A percentile compares a stretch with the other conserved stretches of the same genome.
phyloP scores from a whole-genome alignment of 1,140 invertebrate species.

The Dufourea novaeangliae region DNA sequence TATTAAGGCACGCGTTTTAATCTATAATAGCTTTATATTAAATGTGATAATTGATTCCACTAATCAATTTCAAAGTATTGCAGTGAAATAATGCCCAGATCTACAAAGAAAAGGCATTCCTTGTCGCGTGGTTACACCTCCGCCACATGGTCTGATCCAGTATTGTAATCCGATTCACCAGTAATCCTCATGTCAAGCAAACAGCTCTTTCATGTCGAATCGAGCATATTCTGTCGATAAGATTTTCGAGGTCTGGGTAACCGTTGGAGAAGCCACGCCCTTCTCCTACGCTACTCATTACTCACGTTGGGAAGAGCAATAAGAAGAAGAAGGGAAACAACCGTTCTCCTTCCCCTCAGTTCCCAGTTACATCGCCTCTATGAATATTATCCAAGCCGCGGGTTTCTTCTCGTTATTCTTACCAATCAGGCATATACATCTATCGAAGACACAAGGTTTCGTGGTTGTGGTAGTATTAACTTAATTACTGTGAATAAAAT shows the following conservation, averaged over 20 bases:
- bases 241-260: constrained; percentile 47
- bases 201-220: constrained; percentile 22
- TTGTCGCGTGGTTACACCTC: too few species aligned
- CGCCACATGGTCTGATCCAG: constrained; percentile 5
- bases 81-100: too few species aligned
- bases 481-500: constrained; percentile 52
- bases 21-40: too few species aligned
- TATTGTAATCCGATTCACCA: background rate
- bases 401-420: constrained; percentile 73
- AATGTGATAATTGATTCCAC: too few species aligned
- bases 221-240: constrained; percentile 42
- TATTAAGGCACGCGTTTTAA: too few species aligned
- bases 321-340: constrained; percentile 19
- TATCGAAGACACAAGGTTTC: constrained; percentile 55
- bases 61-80: too few species aligned
- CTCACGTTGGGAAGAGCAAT: constrained; percentile 41
- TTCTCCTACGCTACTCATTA: constrained; percentile 59
- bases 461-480: constrained; percentile 42
- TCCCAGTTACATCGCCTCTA: constrained; percentile 70
- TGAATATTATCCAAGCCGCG: constrained; percentile 75
- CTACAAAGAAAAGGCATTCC: background rate
- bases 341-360: constrained; percentile 29
- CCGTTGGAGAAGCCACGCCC: constrained; percentile 43
- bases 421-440: constrained; percentile 65
- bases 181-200: background rate